Percentiles rank a stretch among this genome's conserved stretches.
phyloP scores from a whole-genome alignment of 2,113 vertebrate species.

The Desmodus rotundus region DNA sequence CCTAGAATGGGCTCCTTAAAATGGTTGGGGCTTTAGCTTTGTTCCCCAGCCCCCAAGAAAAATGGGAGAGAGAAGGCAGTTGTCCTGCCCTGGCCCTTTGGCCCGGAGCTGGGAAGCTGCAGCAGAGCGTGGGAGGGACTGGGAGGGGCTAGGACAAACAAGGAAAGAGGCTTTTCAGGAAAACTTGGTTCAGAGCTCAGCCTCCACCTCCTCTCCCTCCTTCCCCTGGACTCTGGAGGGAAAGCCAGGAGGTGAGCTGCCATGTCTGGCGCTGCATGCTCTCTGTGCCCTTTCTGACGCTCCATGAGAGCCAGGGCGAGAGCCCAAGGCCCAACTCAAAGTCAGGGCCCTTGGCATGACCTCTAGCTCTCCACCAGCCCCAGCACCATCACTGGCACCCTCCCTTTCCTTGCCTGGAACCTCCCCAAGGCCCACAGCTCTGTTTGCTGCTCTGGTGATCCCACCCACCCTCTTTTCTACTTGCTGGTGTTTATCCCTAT shows the following conservation, averaged over 20 bases:
- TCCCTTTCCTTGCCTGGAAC: not conserved
- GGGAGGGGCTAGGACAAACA: constrained; percentile 53
- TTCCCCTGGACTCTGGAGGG: not conserved
- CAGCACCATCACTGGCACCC: not conserved
- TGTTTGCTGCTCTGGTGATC: not conserved
- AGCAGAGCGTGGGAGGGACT: constrained; percentile 10
- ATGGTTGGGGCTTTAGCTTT: not conserved
- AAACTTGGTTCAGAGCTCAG: constrained; percentile 59
- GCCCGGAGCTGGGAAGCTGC: constrained; percentile 24
- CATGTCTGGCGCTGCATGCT: not conserved
- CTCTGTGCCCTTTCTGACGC: not conserved
- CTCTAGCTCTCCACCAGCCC: not conserved
- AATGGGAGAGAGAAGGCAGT: not conserved
- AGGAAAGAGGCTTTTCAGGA: constrained; percentile 74
- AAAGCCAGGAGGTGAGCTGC: not conserved
- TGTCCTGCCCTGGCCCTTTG: not conserved
- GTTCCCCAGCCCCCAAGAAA: not conserved
- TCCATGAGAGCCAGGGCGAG: not conserved
- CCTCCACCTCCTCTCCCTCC: constrained; percentile 7
- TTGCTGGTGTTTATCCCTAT: not conserved
- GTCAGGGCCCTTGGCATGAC: not conserved
- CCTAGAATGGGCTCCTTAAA: not conserved
- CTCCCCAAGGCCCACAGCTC: not conserved
- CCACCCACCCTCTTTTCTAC: not conserved
- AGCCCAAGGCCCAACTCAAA: not conserved